phyloP scores from a whole-genome alignment of 2,797 vertebrate species.

The Hephaestus fuliginosus region DNA sequence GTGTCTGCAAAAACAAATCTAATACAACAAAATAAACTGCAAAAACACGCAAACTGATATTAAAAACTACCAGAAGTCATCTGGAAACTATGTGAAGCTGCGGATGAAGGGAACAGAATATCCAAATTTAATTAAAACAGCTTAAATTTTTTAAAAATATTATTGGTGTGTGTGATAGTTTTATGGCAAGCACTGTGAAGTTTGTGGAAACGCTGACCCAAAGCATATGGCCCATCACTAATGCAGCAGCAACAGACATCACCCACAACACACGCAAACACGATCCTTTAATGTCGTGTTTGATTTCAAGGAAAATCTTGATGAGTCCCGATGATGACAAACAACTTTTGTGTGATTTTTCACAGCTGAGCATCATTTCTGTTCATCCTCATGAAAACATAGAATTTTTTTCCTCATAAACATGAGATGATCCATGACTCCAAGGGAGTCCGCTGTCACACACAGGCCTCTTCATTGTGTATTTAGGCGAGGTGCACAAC shows the following conservation, averaged over 20 bases:
- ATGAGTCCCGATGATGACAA: background rate
- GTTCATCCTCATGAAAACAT: background rate
- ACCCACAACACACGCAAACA: slow-evolving; percentile 16
- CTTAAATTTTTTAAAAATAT: background rate
- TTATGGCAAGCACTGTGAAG: slow-evolving; percentile 6
- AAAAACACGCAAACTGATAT: background rate
- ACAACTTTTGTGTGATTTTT: slow-evolving; percentile 12
- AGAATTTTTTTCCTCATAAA: no score
- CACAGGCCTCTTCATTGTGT: slow-evolving; percentile 9
- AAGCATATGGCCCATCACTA: slow-evolving; percentile 25
- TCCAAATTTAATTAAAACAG: slow-evolving; percentile 12
- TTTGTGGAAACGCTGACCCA: slow-evolving; percentile 35
- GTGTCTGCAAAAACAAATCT: background rate
- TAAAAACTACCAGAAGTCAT: slow-evolving; percentile 3
- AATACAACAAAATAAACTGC: background rate
- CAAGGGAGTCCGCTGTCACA: slow-evolving; percentile 4
- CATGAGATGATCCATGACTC: slow-evolving; percentile 6
- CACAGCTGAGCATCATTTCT: slow-evolving; percentile 39
- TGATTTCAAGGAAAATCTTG: background rate
- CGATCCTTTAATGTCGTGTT: slow-evolving; percentile 16
- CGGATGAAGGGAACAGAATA: background rate
- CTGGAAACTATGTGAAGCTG: slow-evolving; percentile 1
- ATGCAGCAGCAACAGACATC: background rate
- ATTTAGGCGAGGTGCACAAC: slow-evolving; percentile 14
- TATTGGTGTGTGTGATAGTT: slow-evolving; percentile 19